phyloP scores from a whole-genome alignment of 2,113 vertebrate species.

The Trogon melanurus region DNA sequence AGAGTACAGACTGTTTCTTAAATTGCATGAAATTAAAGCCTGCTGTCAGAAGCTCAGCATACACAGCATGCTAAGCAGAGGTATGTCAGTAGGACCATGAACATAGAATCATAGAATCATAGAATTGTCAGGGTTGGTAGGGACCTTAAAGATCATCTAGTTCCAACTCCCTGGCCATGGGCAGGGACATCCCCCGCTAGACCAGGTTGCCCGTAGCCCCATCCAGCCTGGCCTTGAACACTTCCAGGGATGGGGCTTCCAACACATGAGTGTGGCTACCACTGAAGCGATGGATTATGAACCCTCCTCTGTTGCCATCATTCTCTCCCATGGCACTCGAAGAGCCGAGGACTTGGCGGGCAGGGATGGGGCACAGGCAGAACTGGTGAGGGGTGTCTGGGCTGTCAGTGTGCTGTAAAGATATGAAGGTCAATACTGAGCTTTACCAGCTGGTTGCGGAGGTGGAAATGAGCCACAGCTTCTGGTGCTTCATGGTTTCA shows the following conservation, averaged over 20 bases:
- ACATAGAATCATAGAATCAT: too few relatives aligned
- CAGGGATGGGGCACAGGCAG: rapidly evolving
- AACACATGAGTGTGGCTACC: rapidly evolving
- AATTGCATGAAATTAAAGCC: not conserved
- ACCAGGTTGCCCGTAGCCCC: too few relatives aligned
- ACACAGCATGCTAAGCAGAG: not conserved
- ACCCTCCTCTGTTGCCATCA: rapidly evolving
- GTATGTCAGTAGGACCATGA: not conserved
- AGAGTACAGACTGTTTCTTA: not conserved
- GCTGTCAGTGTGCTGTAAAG: not conserved
- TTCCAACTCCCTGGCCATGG: too few relatives aligned
- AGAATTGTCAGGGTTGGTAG: too few relatives aligned
- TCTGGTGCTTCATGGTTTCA: rapidly evolving
- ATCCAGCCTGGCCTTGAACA: too few relatives aligned
- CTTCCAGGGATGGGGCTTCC: too few relatives aligned
- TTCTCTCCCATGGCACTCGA: not conserved
- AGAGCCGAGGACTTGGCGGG: rapidly evolving
- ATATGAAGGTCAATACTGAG: not conserved
- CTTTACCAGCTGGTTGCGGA: rapidly evolving
- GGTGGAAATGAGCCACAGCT: not conserved
- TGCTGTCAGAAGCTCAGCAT: not conserved
- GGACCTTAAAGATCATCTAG: too few relatives aligned
- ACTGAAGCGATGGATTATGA: rapidly evolving
- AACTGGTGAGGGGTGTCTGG: not conserved
- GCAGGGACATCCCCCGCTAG: not conserved